Evolutionary conservation across 2,113 vertebrate genomes (phyloP), one percentile per base, ranked within the genome.

Genomic region (Ondatra zibethicus): DNA sequence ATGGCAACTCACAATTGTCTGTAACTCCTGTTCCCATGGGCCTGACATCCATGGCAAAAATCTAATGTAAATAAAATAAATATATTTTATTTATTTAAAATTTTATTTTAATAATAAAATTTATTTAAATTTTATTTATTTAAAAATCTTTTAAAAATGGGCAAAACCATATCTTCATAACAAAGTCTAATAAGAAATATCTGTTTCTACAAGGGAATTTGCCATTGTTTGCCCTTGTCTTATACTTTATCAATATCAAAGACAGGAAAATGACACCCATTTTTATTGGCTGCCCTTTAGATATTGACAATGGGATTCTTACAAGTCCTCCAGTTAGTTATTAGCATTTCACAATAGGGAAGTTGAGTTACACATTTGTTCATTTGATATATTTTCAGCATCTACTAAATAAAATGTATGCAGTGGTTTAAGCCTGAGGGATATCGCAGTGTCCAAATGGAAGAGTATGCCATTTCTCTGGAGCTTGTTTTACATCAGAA

Each of bases 281-380:
- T 68, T 7, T 42, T 92, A 68, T 68, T 13, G 9, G 9, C 14
- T 73, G 19, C 73, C 3, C 7, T 3, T 45, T 87, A 75, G 39
- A 25, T 52, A 21, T 65, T 39, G 94, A 63, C 72, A 25, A 31
- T 77, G 39, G 80, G 52, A 93, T 85, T 96, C 19, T 89, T 91
- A 86, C 42, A 72, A 61, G 1, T 45, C 33, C 1, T 16, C 55
- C 89, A 84, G 1, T 31, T 89, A 39, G 52, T 87, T 94, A 86
- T 93, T 36, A 72, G 3, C 55, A 61, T 90, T 93, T 70, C 42
- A 78, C 3, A 27, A 17, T 93, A 45, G 76, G 1, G 68, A 87
- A 84, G 23, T 4, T 0, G 7, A 66, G 13, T 27, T 16, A 55
- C 80, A 70, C 89, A 21, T 75, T 95, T 1, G 47, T 33, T 65